Evolutionary conservation across 2,113 vertebrate genomes (phyloP), one percentile per base, ranked within the genome.

Genomic region (Condylura cristata): DNA sequence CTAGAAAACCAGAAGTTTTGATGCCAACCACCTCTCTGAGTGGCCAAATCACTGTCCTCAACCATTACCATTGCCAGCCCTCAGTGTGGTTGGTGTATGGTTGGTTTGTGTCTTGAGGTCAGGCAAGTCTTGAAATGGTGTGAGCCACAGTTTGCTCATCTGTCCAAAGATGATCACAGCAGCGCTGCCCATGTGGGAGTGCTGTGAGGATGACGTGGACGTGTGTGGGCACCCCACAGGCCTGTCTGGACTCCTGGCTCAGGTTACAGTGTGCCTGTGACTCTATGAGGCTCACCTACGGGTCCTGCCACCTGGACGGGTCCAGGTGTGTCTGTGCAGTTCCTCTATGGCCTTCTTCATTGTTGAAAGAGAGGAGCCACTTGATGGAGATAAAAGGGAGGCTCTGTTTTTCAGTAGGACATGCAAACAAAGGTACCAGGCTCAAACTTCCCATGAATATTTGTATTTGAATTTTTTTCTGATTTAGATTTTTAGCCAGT

Each of bases 331-430:
- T 41, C 30, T 78, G 20, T 68, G 89, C 0, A 0, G 66, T 83
- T 89, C 74, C 89, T 90, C 39, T 51, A 32, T 18, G 32, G 56
- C 60, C 65, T 39, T 32, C 74, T 58, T 80, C 87, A 79, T 68
- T 83, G 6, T 0, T 91, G n/a, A 46, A 13, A 26, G 13, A 11
- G n/a, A 58, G 11, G n/a, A 83, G 41, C 80, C 76, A 72, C 56
- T 91, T 97, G 94, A 78, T 32, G 10, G 92, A 91, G 97, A 96
- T n/a, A 97, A 91, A 81, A 96, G 97, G 98, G 97, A 66, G 44
- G 58, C 3, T 17, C 30, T 20, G 30, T 20, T 68, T 58, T 88
- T 86, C 37, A 0, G 20, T 63, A 89, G 85, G 74, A 39, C 0
- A 22, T 1, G 44, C 39, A 84, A 92, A 72, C 28, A 72, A 34